These are phyloP conservation scores for Cantharis lateralis DNA, from an alignment of 2,888 invertebrate genomes.

Conservation along the genomic window DNA sequence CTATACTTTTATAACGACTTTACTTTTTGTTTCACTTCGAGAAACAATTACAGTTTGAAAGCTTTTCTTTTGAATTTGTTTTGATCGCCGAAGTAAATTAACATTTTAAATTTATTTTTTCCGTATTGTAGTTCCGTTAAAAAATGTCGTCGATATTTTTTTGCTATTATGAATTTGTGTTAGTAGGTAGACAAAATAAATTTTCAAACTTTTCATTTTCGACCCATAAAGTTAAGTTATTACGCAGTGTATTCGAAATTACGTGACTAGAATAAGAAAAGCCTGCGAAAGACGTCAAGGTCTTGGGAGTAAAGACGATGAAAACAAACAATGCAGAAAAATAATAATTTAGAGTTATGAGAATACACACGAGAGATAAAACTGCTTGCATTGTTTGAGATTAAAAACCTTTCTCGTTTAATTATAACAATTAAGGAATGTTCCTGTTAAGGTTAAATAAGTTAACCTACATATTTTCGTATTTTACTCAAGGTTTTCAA, in stretches of 20 bases:
- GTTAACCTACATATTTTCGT: background rate
- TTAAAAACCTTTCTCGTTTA: background rate
- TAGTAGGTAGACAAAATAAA: background rate
- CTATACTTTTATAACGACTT: slow-evolving; percentile 1
- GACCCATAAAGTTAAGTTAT: background rate
- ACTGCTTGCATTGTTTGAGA: background rate
- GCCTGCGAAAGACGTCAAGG: background rate
- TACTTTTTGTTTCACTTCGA: background rate
- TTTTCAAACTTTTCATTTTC: background rate
- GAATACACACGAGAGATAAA: background rate
- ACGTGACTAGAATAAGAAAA: background rate
- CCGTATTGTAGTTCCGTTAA: background rate
- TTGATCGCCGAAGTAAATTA: background rate
- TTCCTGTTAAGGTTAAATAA: background rate
- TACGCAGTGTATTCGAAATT: background rate
- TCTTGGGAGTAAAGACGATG: background rate
- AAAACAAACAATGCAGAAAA: background rate
- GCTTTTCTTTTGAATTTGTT: background rate
- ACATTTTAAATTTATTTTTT: background rate
- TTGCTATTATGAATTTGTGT: background rate
- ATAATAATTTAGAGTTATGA: background rate
- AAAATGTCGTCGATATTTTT: background rate
- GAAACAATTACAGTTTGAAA: background rate
- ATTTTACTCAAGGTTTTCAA: background rate
- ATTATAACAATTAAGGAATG: background rate